Conservation (phyloP, 2,797 vertebrate genomes). For the Micromesistius poutassou region DNA sequence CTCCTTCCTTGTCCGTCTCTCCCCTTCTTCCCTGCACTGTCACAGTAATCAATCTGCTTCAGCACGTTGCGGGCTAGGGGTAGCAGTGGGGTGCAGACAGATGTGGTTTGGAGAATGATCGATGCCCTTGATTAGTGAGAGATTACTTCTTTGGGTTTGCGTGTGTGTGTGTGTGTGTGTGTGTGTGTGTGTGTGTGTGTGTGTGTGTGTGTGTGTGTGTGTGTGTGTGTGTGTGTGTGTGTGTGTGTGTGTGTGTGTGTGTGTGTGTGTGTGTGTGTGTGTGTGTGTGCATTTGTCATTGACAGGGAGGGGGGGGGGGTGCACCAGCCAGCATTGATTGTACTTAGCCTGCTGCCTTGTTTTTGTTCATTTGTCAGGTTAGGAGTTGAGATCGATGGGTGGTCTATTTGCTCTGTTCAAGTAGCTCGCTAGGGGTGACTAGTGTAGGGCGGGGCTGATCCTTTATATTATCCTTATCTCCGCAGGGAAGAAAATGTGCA, state of each 20-base stretch:
- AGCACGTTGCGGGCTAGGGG: conserved; percentile 4
- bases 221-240: conserved; percentile 11
- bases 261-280: neutral
- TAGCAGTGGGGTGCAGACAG: conserved; percentile 41
- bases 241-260: neutral
- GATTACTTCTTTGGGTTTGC: conserved; percentile 38
- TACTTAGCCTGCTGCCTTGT: conserved; percentile 35
- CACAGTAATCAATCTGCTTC: conserved; percentile 49
- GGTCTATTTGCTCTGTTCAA: conserved; percentile 53
- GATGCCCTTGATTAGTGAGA: conserved; percentile 64
- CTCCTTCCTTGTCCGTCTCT: neutral
- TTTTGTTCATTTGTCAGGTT: conserved; percentile 59
- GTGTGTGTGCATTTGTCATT: conserved; percentile 17
- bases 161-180: conserved; percentile 20
- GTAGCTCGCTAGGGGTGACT: conserved; percentile 29
- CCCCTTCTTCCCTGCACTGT: conserved; percentile 22
- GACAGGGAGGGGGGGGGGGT: conserved; percentile 15
- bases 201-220: too few species aligned
- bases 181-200: too few species aligned
- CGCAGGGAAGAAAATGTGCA: neutral
- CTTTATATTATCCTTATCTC: neutral
- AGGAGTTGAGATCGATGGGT: conserved; percentile 46
- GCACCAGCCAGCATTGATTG: conserved; percentile 39
- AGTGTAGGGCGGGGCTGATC: conserved; percentile 30
- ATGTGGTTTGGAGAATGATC: conserved; percentile 61